Percentiles rank a stretch among this genome's conserved stretches.
Conservation (phyloP, 2,113 vertebrate genomes). For the Misgurnus anguillicaudatus region DNA sequence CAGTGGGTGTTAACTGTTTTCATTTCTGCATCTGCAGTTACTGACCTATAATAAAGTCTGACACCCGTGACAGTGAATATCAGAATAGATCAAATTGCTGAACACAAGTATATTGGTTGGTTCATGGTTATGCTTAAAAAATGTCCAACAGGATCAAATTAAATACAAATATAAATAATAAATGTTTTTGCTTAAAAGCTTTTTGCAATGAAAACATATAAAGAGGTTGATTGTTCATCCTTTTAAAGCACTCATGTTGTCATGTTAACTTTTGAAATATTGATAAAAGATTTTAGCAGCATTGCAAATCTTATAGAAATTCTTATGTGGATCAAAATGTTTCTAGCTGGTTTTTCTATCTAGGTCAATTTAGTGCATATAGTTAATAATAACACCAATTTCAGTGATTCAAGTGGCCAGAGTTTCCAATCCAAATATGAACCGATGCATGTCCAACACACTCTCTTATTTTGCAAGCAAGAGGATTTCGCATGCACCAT, state of each 20-base stretch:
- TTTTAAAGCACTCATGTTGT: background rate
- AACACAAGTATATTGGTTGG: background rate
- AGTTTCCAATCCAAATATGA: background rate
- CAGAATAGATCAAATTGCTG: background rate
- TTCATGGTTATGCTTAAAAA: background rate
- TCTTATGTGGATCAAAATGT: background rate
- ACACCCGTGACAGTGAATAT: background rate
- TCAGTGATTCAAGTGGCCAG: background rate
- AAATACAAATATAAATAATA: no score
- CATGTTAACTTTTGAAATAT: background rate
- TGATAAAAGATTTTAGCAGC: background rate
- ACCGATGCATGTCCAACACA: background rate
- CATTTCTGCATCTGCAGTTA: background rate
- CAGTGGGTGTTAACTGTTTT: background rate
- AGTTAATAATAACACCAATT: background rate
- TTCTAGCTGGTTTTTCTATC: background rate
- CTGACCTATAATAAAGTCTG: background rate
- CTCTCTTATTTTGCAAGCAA: background rate
- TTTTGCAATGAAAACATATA: no score
- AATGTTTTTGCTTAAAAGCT: no score
- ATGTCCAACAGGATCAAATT: background rate
- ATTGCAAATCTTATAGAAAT: conserved; percentile 13
- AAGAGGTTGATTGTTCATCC: background rate
- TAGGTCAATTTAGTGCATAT: background rate
- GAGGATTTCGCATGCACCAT: conserved; percentile 12